phyloP scores from a whole-genome alignment of 64 coral and sea anemone species.

The Pocillopora verrucosa region DNA sequence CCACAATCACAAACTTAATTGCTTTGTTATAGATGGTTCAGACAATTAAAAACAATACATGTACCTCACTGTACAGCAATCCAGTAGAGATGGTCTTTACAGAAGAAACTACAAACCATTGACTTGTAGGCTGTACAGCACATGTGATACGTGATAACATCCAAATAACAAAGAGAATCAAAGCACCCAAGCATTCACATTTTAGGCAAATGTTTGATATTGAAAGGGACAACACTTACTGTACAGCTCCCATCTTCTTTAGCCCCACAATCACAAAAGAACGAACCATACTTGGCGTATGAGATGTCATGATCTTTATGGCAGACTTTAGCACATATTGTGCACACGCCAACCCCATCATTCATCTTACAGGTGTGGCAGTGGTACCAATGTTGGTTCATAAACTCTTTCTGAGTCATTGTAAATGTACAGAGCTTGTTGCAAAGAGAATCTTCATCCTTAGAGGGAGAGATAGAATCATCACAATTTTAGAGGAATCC shows the following conservation, averaged over 20 bases:
- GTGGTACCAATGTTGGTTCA: slow-evolving; percentile 99
- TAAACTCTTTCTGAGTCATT: slow-evolving; percentile 94
- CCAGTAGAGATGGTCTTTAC: too few relatives aligned
- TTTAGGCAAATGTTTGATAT: too few relatives aligned
- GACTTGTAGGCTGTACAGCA: too few relatives aligned
- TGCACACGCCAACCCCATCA: slow-evolving; percentile 95
- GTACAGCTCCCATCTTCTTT: slow-evolving; percentile 96
- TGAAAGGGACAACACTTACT: slow-evolving; percentile 32
- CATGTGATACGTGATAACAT: too few relatives aligned
- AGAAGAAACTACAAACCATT: too few relatives aligned
- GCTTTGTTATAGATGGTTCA: too few relatives aligned
- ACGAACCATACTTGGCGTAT: slow-evolving; percentile 99
- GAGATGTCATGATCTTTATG: slow-evolving; percentile 96
- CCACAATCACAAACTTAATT: too few relatives aligned
- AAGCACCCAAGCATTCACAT: too few relatives aligned
- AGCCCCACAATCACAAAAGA: slow-evolving; percentile 98
- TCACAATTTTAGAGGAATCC: background rate
- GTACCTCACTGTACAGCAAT: too few relatives aligned
- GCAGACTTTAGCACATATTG: slow-evolving; percentile 96
- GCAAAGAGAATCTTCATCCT: slow-evolving; percentile 96
- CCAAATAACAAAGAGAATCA: too few relatives aligned
- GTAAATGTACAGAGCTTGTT: slow-evolving; percentile 99
- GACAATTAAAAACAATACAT: too few relatives aligned
- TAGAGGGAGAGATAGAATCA: slow-evolving; percentile 27
- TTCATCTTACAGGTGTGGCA: slow-evolving; percentile 99